Evolutionary conservation across 2,797 vertebrate species (phyloP).

Genomic region (Sorex maritimensis): DNA sequence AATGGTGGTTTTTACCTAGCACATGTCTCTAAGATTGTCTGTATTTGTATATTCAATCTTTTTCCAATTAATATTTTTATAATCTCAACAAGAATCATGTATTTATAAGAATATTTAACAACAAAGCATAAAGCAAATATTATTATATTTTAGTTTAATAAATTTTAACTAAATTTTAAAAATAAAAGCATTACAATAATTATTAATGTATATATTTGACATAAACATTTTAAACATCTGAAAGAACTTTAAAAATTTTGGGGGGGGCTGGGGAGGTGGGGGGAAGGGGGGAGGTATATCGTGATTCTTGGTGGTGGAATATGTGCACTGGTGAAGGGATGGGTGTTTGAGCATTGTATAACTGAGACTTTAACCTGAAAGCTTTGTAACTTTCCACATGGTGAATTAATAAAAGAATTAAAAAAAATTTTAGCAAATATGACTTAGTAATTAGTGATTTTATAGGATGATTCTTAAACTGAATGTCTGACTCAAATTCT

Average conservation of each 20-base stretch:
- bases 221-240: slow-evolving; percentile 41
- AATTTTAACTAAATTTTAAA: slow-evolving; percentile 49
- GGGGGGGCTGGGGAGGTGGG: too few species aligned
- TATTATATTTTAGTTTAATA: slow-evolving; percentile 5
- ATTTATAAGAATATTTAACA: slow-evolving; percentile 49
- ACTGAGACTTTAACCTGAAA: too few species aligned
- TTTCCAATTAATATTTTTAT: slow-evolving; percentile 60
- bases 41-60: slow-evolving; percentile 13
- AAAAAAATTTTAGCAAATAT: too few species aligned
- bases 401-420: too few species aligned
- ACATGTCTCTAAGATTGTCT: background rate
- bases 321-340: too few species aligned
- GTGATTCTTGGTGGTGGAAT: too few species aligned
- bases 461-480: slow-evolving; percentile 37
- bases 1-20: slow-evolving; percentile 10
- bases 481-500: background rate
- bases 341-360: too few species aligned
- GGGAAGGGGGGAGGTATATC: too few species aligned
- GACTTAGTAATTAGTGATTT: background rate
- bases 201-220: background rate
- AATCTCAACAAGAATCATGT: background rate
- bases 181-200: slow-evolving; percentile 56
- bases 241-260: slow-evolving; percentile 29
- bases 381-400: too few species aligned
- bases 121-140: slow-evolving; percentile 32